Base-by-base conservation (phyloP, 2,113 vertebrate genomes). In the Pheucticus melanocephalus region DNA sequence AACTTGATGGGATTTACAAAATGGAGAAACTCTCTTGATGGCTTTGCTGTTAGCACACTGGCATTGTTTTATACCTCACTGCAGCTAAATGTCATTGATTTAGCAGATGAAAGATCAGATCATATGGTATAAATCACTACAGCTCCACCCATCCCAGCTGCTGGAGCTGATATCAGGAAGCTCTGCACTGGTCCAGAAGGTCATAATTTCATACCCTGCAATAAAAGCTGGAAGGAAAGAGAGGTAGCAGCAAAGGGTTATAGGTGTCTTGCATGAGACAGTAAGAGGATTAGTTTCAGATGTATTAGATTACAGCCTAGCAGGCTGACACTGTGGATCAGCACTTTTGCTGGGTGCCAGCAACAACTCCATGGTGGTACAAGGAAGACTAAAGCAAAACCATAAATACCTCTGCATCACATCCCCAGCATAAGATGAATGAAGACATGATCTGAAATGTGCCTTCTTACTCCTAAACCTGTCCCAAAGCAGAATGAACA, bases 231-330 rank as follows among this genome's bases (percentile, higher is more conserved):
- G 71, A 92, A 95, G 66, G 27, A 71, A 68, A 92, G 81, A 93
- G 66, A 73, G 53, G 61, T 40, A 82, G 80, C 53, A 81, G 65
- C 76, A 35, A 71, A 66, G 82, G 39, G 54, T 69, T 91, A 82
- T 45, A 92, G 78, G 71, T 81, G 40, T 82, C 64, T 77, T 39
- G 31, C 44, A 71, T 69, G 69, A 90, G 84, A 93, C 60, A 97
- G 84, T 77, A 85, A 84, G 60, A 82, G 33, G 64, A 92, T 97
- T 97, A 88, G 90, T 97, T 96, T 95, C 95, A 97, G 88, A 82
- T 71, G 21, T 91, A 96, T 98, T 97, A 63, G 75, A 76, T 98
- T 97, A 96, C 97, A 97, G 69, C 85, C 82, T 35, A 95, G 70
- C 71, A 97, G 95, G 92, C 78, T 33, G 66, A 91, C 87, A 90